Evolutionary conservation across 1,140 invertebrate species (phyloP).

Genomic region (Lasioglossum albipes): DNA sequence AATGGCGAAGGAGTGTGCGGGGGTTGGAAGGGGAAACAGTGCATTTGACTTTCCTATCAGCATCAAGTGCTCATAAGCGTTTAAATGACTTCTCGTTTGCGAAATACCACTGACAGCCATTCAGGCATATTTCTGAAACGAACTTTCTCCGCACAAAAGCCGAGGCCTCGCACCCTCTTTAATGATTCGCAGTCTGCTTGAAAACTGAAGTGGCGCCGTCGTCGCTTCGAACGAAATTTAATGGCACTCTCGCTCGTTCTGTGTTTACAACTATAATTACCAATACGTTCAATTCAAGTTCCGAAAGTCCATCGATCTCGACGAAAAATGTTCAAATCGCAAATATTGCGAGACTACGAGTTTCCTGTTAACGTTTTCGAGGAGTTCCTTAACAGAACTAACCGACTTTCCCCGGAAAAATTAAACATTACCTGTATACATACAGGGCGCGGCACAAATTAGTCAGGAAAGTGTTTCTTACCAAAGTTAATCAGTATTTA

Average conservation of each 20-base stretch:
- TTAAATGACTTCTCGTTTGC: constrained; percentile 66
- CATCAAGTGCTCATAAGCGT: constrained; percentile 61
- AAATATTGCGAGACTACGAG: no score
- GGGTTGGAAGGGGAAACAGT: constrained; percentile 27
- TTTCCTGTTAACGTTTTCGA: no score
- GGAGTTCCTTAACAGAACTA: no score
- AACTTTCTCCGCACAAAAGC: background rate
- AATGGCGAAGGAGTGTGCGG: constrained; percentile 26
- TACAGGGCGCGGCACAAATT: no score
- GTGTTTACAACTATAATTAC: background rate
- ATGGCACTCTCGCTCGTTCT: constrained; percentile 24
- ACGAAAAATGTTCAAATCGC: no score
- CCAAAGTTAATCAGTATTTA: no score
- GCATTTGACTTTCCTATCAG: constrained; percentile 68
- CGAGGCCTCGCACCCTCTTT: background rate
- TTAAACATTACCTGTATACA: no score
- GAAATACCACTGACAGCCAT: constrained; percentile 63
- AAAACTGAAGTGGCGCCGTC: constrained; percentile 11
- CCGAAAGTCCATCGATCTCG: no score
- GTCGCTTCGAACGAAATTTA: constrained; percentile 18
- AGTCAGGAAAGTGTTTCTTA: no score
- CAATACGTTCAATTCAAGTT: no score
- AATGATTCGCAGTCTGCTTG: constrained; percentile 19
- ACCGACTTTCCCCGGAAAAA: no score
- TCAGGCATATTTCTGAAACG: constrained; percentile 56